Base-by-base conservation (phyloP, 2,888 invertebrate genomes). In the Rhagonycha fulva region DNA sequence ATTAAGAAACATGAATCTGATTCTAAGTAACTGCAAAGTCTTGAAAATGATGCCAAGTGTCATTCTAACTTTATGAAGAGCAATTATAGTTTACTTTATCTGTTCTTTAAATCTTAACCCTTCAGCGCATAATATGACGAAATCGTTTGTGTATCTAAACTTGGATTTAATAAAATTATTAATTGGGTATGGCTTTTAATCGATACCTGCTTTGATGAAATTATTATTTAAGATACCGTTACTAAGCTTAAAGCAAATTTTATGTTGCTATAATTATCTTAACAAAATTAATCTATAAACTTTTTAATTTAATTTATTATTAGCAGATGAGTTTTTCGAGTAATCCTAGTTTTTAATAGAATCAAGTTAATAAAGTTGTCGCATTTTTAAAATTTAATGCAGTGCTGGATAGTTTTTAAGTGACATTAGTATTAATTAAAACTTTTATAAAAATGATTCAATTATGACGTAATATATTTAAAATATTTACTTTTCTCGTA, bases 1-100 rank as follows among this genome's bases (percentile, higher is more conserved):
- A 66, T 66, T 66, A 66, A 66, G 63, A 66, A 66, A 66, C 63
- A 66, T 24, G 63, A 66, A 66, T 66, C 63, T 66, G 63, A 66
- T 66, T 66, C 63, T 66, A 66, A 66, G 24, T 23, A 24, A 66
- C 63, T 66, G 63, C 23, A 26, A 66, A 66, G 63, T 66, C 63
- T 24, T 66, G 63, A 66, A 66, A 66, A 66, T 66, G 63, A 66
- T 66, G 63, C 63, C 63, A 66, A 66, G 63, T 66, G 63, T 66
- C 63, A 66, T 66, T 66, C 63, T 24, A 66, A 66, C 63, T 66
- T 66, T 66, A 66, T 66, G 23, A 66, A 24, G 63, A 66, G 26
- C 63, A 66, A 24, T 66, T 26, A n/a, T 66, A 66, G 63, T 66
- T 66, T 62, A 24, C 63, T 66, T 66, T 66, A 19, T 66, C 63